Evolutionary conservation across 2,113 vertebrate genomes (phyloP), one percentile per base, ranked within the genome.

Genomic region (Epinephelus cyanopodus): DNA sequence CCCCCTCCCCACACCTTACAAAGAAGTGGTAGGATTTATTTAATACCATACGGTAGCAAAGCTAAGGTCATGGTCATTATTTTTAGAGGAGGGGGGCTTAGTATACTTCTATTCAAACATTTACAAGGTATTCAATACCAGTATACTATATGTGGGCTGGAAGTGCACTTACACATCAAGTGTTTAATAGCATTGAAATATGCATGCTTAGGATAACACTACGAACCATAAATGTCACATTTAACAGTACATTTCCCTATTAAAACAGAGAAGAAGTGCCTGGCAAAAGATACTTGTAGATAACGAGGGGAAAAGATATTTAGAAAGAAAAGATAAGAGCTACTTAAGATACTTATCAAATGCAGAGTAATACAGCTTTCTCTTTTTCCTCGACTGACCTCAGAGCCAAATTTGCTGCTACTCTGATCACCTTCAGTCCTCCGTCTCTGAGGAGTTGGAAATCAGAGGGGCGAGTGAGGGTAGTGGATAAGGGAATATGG

Each of bases 181-280:
- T 33, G 10, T 63, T 63, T 69, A 78, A 70, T 53, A 64, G 52
- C 39, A 17, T 27, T 67, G 15, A 74, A 73, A 82, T 74, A 25
- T 60, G 25, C 42, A 63, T 62, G 45, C n/a, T 54, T 39, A 29
- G 27, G n/a, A 75, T 45, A 33, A 58, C 8, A 56, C 15, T 47
- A 11, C 15, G 2, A 53, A 66, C 47, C 14, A 56, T 61, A 72
- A 50, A 67, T 70, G 74, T 50, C 39, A 45, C 25, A 74, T 78
- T 84, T 54, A 50, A 66, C 3, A 47, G 13, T 15, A 18, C 15
- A 79, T 60, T 48, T 60, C 13, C 42, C 14, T 54, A 42, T 64
- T 61, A 69, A 47, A 69, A 78, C 4, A 63, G 47, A 68, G 9
- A 23, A 58, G 13, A 66, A 63, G 29, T 8, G 23, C 23, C 42